Conservation (phyloP, 2,113 vertebrate genomes). For the Eonycteris spelaea region DNA sequence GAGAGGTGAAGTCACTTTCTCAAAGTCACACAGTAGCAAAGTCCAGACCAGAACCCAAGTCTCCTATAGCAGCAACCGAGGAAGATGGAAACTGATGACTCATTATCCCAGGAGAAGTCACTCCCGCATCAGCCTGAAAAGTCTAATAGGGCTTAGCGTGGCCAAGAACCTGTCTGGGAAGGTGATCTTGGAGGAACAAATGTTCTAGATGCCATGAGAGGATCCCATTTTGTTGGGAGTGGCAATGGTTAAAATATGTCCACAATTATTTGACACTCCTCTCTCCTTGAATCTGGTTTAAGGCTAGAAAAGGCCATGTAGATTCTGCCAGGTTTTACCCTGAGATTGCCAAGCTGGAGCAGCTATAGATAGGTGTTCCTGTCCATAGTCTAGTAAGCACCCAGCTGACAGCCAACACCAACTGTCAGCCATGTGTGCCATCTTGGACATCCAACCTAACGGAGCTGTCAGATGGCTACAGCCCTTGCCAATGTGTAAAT, state of each 20-base stretch:
- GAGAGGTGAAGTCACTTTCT: neutral
- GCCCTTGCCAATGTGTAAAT: neutral
- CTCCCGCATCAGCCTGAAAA: neutral
- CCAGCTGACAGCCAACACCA: neutral
- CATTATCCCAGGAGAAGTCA: neutral
- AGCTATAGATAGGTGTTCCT: neutral
- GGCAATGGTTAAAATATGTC: neutral
- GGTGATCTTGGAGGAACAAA: neutral
- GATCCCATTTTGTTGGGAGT: neutral
- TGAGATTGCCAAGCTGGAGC: neutral
- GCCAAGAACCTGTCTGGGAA: neutral
- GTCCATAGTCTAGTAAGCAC: neutral
- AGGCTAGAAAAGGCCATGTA: neutral
- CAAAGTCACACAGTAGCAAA: neutral
- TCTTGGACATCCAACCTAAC: neutral
- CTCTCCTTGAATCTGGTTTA: neutral
- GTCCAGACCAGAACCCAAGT: neutral
- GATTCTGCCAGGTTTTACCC: neutral
- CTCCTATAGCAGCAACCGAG: neutral
- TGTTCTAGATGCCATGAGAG: neutral
- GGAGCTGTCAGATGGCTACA: neutral
- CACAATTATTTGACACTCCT: neutral
- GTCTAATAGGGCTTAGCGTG: neutral
- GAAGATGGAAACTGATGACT: neutral
- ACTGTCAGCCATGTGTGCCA: neutral